phyloP scores from a whole-genome alignment of 2,113 vertebrate genomes.

The Spilogale gracilis region DNA sequence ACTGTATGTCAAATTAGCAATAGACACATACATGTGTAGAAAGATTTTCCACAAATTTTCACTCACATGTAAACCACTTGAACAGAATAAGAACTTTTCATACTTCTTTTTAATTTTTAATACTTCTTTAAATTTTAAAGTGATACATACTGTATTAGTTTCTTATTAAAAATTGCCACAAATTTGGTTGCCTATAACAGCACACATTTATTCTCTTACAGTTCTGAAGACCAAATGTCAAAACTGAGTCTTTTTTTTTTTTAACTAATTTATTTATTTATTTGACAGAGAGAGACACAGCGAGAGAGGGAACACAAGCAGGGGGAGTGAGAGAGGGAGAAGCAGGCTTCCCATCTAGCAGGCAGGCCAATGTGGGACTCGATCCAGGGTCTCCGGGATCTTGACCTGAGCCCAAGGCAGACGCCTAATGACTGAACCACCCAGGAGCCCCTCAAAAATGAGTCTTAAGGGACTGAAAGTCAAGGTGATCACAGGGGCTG shows the following conservation, averaged over 20 bases:
- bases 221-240: not conserved
- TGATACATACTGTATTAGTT: not conserved
- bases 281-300: too few species aligned
- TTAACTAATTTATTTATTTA: too few species aligned
- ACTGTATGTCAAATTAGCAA: not conserved
- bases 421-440: too few species aligned
- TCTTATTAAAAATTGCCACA: not conserved
- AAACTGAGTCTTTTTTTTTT: not conserved
- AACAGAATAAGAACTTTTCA: not conserved
- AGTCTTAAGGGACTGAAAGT: not conserved
- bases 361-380: too few species aligned
- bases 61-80: conserved; percentile 8
- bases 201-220: not conserved
- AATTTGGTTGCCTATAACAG: not conserved
- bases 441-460: not conserved
- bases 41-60: not conserved
- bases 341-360: too few species aligned
- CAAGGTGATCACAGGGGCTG: not conserved
- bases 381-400: too few species aligned
- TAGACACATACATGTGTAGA: not conserved
- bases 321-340: too few species aligned
- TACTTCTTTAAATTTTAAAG: not conserved
- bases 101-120: not conserved
- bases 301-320: too few species aligned
- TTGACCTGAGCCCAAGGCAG: too few species aligned